Percentiles rank a stretch among this genome's conserved stretches.
Evolutionary conservation across 2,113 vertebrate species (phyloP).

Genomic region (Phalacrocorax brasilianus): DNA sequence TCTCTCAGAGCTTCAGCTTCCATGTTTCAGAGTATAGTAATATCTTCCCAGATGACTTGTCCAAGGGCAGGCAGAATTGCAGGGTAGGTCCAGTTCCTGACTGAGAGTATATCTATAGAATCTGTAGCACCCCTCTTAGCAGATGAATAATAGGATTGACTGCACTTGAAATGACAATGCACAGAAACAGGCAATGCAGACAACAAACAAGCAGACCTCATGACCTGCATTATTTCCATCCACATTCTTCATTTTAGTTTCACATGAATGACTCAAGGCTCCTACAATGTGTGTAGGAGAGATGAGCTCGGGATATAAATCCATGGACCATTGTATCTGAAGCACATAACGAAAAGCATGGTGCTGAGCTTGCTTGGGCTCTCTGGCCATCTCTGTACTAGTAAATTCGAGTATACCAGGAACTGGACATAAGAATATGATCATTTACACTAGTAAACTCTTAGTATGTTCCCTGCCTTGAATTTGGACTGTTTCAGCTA

Average conservation of each 20-base stretch:
- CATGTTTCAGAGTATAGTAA: not conserved
- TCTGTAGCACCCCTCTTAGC: not conserved
- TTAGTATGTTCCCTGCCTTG: not conserved
- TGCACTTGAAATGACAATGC: rapidly evolving
- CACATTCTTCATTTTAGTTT: not conserved
- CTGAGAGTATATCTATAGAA: not conserved
- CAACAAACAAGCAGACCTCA: not conserved
- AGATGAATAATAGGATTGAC: not conserved
- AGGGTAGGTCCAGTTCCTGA: not conserved
- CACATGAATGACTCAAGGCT: not conserved
- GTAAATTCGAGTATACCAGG: not conserved
- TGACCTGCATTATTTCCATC: not conserved
- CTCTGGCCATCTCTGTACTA: not conserved
- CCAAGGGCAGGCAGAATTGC: not conserved
- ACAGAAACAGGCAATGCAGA: not conserved
- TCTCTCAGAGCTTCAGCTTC: not conserved
- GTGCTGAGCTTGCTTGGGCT: not conserved
- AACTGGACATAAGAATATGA: not conserved
- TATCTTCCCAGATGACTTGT: not conserved
- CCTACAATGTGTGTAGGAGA: not conserved
- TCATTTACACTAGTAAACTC: not conserved
- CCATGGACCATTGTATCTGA: not conserved
- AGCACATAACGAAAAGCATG: not conserved
- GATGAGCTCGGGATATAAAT: not conserved
- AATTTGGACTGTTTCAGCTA: not conserved